Base-by-base conservation (phyloP, 1,140 invertebrate species). In the Caenorhabditis inopinata region DNA sequence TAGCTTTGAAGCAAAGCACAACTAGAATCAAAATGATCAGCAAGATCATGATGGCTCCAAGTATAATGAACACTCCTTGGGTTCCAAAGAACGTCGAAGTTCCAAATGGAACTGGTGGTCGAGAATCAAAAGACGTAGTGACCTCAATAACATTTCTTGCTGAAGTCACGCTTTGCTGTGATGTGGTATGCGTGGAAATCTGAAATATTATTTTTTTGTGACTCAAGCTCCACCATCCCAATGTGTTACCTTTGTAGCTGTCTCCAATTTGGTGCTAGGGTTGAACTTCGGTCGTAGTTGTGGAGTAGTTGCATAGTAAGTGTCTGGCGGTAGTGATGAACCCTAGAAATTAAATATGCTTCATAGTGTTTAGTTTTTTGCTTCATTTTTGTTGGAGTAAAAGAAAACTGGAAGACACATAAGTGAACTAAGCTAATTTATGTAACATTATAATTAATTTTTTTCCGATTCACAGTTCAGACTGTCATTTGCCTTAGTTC, bases 251-350 rank as follows among this genome's bases (percentile, higher is more conserved):
- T 48, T 53, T 21, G 76, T 58, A n/a, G 76, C 68, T 1, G 76
- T 62, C n/a, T 51, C 53, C 49, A 78, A 42, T 46, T 35, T 78
- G 0, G 76, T 42, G n/a, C 58, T 68, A 11, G 58, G n/a, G 38
- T 9, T 5, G 21, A 68, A 68, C n/a, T 68, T 68, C 32, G 35
- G 58, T 42, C 58, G 49, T 38, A 62, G 16, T 42, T 58, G 49
- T 42, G 76, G 76, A 35, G 32, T 78, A 1, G 51, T 78, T 4
- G 76, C 76, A 62, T 78, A 78, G 35, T 42, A 46, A 21, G 38
- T 51, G 29, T 78, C 76, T 9, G 53, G 49, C 14, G 76, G 76
- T 4, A 78, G 35, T n/a, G 49, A 51, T 5, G 76, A 78, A 5
- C 76, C 53, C 76, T 78, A 29, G 46, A 78, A 38, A 32, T 16